Conservation (phyloP, 2,888 invertebrate species). For the Caprella mutica region DNA sequence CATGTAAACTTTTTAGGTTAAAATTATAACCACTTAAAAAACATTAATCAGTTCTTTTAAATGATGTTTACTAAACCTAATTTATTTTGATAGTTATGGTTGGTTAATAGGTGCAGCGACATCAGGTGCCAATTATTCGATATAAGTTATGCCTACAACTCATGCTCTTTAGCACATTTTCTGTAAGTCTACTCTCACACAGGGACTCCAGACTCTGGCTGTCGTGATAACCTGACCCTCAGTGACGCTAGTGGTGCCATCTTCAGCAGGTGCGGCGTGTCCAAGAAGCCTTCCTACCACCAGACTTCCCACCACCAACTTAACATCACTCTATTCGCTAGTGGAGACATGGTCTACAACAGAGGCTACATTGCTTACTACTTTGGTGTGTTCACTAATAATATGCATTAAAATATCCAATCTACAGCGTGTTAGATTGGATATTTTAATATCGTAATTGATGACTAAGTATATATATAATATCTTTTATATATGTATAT, state of each 20-base stretch:
- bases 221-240: slow-evolving; percentile 23
- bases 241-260: slow-evolving; percentile 17
- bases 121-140: too few relatives aligned
- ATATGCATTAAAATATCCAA: too few relatives aligned
- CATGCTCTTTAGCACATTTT: neutral
- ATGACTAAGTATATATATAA: too few relatives aligned
- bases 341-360: slow-evolving; percentile 48
- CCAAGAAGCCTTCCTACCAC: slow-evolving; percentile 15
- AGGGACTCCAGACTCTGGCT: slow-evolving; percentile 12
- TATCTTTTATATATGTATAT: too few relatives aligned
- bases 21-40: too few relatives aligned
- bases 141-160: too few relatives aligned
- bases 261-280: slow-evolving; percentile 18
- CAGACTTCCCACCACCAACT: slow-evolving; percentile 33
- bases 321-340: slow-evolving; percentile 42
- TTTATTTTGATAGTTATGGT: too few relatives aligned
- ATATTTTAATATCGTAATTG: too few relatives aligned
- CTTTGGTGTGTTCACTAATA: slow-evolving; percentile 52
- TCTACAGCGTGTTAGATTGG: too few relatives aligned
- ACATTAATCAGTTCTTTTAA: neutral
- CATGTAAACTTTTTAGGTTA: too few relatives aligned
- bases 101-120: too few relatives aligned
- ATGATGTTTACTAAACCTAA: too few relatives aligned
- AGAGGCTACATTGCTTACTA: slow-evolving; percentile 55
- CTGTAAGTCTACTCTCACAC: slow-evolving; percentile 9